Evolutionary conservation across 2,113 vertebrate species (phyloP).

Genomic region (Ammodytes marinus): DNA sequence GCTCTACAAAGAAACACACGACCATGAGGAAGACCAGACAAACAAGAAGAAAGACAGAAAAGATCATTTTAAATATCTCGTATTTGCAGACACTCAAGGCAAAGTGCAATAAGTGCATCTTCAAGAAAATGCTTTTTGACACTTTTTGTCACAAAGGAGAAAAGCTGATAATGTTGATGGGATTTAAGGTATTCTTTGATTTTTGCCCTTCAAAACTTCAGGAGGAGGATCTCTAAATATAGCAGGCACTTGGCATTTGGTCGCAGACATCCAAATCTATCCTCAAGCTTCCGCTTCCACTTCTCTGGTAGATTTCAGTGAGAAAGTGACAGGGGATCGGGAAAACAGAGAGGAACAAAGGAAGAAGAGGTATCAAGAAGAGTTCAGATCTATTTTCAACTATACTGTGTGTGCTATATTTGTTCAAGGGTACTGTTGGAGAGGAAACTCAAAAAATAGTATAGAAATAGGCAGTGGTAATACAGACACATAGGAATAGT

Average conservation of each 20-base stretch:
- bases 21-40: slow-evolving; percentile 53
- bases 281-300: slow-evolving; percentile 47
- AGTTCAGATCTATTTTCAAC: slow-evolving; percentile 61
- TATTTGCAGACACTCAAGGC: slow-evolving; percentile 53
- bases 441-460: slow-evolving; percentile 33
- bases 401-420: slow-evolving; percentile 49
- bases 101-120: slow-evolving; percentile 3
- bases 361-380: slow-evolving; percentile 27
- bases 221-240: slow-evolving; percentile 71
- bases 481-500: background rate
- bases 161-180: slow-evolving; percentile 50
- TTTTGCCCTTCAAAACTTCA: slow-evolving; percentile 70
- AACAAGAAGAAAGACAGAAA: slow-evolving; percentile 55
- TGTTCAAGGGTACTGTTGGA: slow-evolving; percentile 48
- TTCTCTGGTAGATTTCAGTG: slow-evolving; percentile 50
- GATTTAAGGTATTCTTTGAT: slow-evolving; percentile 50
- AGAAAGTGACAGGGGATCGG: slow-evolving; percentile 49
- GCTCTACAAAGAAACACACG: slow-evolving; percentile 54
- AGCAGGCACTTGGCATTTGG: slow-evolving; percentile 62
- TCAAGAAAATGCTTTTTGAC: slow-evolving; percentile 47
- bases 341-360: slow-evolving; percentile 42
- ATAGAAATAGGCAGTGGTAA: background rate
- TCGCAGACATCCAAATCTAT: slow-evolving; percentile 64
- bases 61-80: slow-evolving; percentile 68
- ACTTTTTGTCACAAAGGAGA: slow-evolving; percentile 33